A percentile compares a stretch with the other conserved stretches of the same genome.
Evolutionary conservation across 2,797 vertebrate species (phyloP).

Genomic region (Sebastes miniatus): DNA sequence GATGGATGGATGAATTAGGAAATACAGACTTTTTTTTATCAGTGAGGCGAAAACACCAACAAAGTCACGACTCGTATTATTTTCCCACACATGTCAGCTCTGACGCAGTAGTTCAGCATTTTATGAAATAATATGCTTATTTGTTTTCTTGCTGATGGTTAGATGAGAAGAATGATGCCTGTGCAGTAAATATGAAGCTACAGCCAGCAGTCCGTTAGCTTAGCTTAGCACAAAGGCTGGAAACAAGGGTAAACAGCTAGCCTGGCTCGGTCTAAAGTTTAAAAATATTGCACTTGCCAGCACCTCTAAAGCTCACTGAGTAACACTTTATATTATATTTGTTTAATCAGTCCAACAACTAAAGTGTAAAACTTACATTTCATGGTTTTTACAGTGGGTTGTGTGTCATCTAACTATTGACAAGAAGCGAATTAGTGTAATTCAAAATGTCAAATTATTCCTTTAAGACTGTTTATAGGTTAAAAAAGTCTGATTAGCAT

Average conservation of each 20-base stretch:
- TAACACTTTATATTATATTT: background rate
- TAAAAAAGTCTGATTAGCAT: background rate
- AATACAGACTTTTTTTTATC: background rate
- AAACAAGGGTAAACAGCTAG: background rate
- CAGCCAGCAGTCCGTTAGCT: background rate
- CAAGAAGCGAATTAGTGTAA: background rate
- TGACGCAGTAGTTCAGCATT: background rate
- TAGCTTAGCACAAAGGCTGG: background rate
- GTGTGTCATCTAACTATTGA: background rate
- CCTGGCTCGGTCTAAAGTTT: background rate
- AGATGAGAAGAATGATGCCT: background rate
- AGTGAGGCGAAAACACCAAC: background rate
- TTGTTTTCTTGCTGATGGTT: background rate
- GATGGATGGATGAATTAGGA: slow-evolving; percentile 16
- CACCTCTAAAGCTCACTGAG: background rate
- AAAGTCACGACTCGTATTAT: background rate
- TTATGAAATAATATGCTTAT: background rate
- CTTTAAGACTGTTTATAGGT: background rate
- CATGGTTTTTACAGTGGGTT: background rate
- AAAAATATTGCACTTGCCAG: background rate
- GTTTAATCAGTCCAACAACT: background rate
- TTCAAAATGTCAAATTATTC: background rate
- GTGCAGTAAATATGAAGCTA: background rate
- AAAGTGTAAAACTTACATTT: background rate
- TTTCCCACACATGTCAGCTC: background rate